A percentile compares a stretch with the other conserved stretches of the same genome.
phyloP scores from a whole-genome alignment of 1,140 invertebrate genomes.

The Phortica variegata region DNA sequence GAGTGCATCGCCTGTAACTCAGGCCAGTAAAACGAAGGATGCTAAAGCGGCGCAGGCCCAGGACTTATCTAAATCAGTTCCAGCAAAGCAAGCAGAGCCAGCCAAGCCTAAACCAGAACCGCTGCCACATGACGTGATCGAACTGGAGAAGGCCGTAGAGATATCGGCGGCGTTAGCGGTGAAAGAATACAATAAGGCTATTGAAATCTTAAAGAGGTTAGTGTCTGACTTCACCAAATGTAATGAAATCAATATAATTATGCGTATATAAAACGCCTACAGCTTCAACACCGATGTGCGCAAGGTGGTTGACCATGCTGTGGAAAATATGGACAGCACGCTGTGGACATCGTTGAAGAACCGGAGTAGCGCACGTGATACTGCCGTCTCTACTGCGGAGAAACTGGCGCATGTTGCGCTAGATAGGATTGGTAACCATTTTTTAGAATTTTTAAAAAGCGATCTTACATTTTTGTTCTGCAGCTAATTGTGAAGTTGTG shows the following conservation, averaged over 20 bases:
- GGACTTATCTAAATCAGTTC: not conserved
- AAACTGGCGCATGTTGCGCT: slow-evolving; percentile 51
- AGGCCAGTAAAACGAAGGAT: slow-evolving; percentile 4
- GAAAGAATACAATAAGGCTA: slow-evolving; percentile 61
- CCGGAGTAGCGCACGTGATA: slow-evolving; percentile 61
- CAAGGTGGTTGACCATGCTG: slow-evolving; percentile 62
- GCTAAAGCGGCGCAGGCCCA: slow-evolving; percentile 2
- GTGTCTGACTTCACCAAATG: not conserved
- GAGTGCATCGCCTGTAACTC: slow-evolving; percentile 5
- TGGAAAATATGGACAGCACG: slow-evolving; percentile 60
- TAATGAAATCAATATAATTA: not conserved
- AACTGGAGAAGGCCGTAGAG: slow-evolving; percentile 62
- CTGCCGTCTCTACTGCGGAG: slow-evolving; percentile 60
- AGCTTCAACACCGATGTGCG: slow-evolving; percentile 66
- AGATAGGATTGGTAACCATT: slow-evolving; percentile 38
- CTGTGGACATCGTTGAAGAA: slow-evolving; percentile 65
- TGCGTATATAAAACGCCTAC: no score
- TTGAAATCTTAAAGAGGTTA: slow-evolving; percentile 58
- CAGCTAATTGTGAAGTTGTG: slow-evolving; percentile 56
- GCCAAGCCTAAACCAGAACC: slow-evolving; percentile 14
- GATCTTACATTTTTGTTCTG: not conserved
- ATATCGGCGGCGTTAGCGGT: slow-evolving; percentile 61
- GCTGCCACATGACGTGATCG: slow-evolving; percentile 47
- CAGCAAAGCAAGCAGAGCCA: not conserved
- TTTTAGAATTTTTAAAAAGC: not conserved